Evolutionary conservation across 2,797 vertebrate genomes (phyloP), one percentile per base, ranked within the genome.

Genomic region (Sebastes vulpes): DNA sequence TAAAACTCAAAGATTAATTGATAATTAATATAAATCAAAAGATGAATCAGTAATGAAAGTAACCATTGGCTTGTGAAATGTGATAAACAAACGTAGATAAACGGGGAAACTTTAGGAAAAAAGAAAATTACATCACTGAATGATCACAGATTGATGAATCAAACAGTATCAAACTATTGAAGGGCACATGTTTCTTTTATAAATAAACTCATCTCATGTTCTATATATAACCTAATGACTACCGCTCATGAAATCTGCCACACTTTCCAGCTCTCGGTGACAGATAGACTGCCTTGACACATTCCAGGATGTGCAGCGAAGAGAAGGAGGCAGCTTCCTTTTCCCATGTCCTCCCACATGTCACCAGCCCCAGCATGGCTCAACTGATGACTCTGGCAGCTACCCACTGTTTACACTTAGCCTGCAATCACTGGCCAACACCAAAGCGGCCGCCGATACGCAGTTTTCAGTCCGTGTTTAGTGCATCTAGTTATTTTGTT

Each of bases 401-500:
- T 80, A 91, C 64, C 46, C n/a, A n/a, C 73, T 83, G 84, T 91
- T 91, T 85, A 75, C 80, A 38, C 81, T 77, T 46, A 59, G 28
- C 58, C 65, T 53, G 25, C 29, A 73, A 75, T 80, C 65, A 42
- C 32, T 21, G 42, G 72, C 75, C 42, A 31, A 56, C 72, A 87
- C 42, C 64, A 60, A 50, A 75, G 64, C 73, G 56, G 38, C 70
- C 48, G 66, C 32, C 0, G 14, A 23, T 25, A 23, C 21, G 26
- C 53, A 11, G 28, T 72, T 78, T 61, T 63, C 18, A 48, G 2
- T 32, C 59, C 42, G 16, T 64, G 9, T 52, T 66, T 38, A 46
- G 25, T 18, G 31, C 38, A 42, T 57, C 5, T 1, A 50, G 38
- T 5, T 65, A 57, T 77, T 77, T 70, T 60, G 48, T 67, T 48